A percentile compares a stretch with the other conserved stretches of the same genome.
phyloP scores from a whole-genome alignment of 2,888 invertebrate species.

The Pheosia tremula region DNA sequence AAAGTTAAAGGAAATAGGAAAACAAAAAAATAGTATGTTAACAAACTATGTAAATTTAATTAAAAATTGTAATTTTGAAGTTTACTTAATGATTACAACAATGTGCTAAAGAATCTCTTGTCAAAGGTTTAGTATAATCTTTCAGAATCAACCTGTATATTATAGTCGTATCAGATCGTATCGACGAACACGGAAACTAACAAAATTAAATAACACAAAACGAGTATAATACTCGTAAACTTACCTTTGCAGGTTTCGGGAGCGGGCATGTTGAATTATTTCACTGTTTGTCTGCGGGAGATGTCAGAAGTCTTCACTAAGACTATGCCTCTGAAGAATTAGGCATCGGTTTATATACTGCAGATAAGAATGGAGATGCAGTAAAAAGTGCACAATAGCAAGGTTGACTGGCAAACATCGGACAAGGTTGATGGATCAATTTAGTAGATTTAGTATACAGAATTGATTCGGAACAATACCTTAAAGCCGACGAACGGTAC shows the following conservation, averaged over 20 bases:
- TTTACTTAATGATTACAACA: too few relatives aligned
- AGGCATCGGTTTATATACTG: slow-evolving; percentile 32
- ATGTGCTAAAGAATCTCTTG: too few relatives aligned
- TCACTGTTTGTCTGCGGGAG: slow-evolving; percentile 7
- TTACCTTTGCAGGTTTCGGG: slow-evolving; percentile 85
- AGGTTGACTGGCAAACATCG: slow-evolving; percentile 51
- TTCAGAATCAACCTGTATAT: too few relatives aligned
- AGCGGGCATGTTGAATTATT: slow-evolving; percentile 74
- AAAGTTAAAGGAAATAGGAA: too few relatives aligned
- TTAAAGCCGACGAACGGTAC: too few relatives aligned
- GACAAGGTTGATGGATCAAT: slow-evolving; percentile 6
- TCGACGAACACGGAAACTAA: background rate
- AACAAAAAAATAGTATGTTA: too few relatives aligned
- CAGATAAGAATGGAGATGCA: slow-evolving; percentile 11
- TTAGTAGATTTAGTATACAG: background rate
- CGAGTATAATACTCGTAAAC: slow-evolving; percentile 9
- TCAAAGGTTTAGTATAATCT: too few relatives aligned
- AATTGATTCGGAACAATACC: too few relatives aligned
- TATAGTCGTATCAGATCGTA: too few relatives aligned
- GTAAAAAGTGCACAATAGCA: slow-evolving; percentile 54
- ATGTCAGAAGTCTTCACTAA: slow-evolving; percentile 13
- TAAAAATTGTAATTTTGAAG: too few relatives aligned
- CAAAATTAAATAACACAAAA: background rate
- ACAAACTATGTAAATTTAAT: too few relatives aligned
- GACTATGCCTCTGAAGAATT: slow-evolving; percentile 32